These are phyloP conservation scores for Eumacrocentrus americanus DNA, from an alignment of 2,888 invertebrate species.

Conservation along the genomic window DNA sequence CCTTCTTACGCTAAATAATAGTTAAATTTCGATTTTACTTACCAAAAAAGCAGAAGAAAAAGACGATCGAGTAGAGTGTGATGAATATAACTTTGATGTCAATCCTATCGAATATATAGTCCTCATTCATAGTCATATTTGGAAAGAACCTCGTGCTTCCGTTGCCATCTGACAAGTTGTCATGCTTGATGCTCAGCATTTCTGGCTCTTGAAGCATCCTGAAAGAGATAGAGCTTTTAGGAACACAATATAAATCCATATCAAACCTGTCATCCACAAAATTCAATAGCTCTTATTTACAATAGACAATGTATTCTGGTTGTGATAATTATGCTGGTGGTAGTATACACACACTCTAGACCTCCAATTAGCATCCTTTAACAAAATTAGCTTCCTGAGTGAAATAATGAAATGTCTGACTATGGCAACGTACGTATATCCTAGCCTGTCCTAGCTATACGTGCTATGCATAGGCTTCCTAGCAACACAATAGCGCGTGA, in stretches of 20 bases:
- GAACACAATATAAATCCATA: neutral
- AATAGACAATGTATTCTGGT: too few species aligned
- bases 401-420: too few species aligned
- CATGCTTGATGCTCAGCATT: slow-evolving; percentile 8
- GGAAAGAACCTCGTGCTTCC: slow-evolving; percentile 27
- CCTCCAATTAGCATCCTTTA: too few species aligned
- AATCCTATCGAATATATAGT: slow-evolving; percentile 77
- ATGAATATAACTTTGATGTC: slow-evolving; percentile 78
- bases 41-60: slow-evolving; percentile 85
- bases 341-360: too few species aligned
- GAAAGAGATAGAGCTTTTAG: neutral
- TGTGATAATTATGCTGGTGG: too few species aligned
- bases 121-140: slow-evolving; percentile 59
- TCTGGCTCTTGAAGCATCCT: slow-evolving; percentile 29
- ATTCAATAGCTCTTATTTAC: too few species aligned
- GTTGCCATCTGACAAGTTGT: slow-evolving; percentile 29
- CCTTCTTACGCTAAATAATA: neutral
- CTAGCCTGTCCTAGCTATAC: too few species aligned
- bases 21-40: slow-evolving; percentile 61
- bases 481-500: too few species aligned
- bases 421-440: too few species aligned
- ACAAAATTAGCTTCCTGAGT: too few species aligned
- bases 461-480: too few species aligned
- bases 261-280: too few species aligned
- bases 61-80: slow-evolving; percentile 77